phyloP scores from a whole-genome alignment of 2,113 vertebrate genomes.

The Oenanthe melanoleuca region DNA sequence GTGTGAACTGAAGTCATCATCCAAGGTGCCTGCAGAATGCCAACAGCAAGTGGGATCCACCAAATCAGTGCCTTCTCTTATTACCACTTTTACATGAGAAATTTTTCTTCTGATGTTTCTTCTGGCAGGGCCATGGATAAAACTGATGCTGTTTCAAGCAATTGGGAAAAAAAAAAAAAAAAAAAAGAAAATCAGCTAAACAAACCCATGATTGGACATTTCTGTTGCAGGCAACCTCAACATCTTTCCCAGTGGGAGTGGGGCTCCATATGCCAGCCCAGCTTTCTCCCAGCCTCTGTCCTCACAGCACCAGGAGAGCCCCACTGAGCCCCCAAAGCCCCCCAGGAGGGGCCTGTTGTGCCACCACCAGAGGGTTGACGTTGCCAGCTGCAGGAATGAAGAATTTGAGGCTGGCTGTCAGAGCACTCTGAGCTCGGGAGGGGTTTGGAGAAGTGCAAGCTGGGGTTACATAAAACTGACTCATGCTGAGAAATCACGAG shows the following conservation, averaged over 20 bases:
- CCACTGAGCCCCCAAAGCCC: accelerated
- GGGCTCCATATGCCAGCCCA: not conserved
- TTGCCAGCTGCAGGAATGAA: not conserved
- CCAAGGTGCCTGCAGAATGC: not conserved
- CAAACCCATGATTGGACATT: not conserved
- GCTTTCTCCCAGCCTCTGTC: not conserved
- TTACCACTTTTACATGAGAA: not conserved
- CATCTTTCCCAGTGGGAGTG: accelerated
- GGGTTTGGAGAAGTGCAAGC: constrained; percentile 32
- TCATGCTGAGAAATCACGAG: constrained; percentile 45
- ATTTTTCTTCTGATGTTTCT: not conserved
- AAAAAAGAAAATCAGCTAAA: not conserved
- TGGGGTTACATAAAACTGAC: constrained; percentile 58
- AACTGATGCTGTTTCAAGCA: not conserved
- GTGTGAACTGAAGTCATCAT: not conserved
- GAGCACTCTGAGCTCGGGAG: not conserved
- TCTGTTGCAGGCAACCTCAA: not conserved
- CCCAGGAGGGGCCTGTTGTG: not conserved
- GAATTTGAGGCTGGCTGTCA: not conserved
- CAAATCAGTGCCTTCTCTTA: not conserved
- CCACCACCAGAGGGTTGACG: accelerated
- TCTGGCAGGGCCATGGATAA: not conserved
- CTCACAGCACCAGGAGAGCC: not conserved
- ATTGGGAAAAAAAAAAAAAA: not conserved
- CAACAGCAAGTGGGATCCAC: not conserved